phyloP scores from a whole-genome alignment of 2,888 invertebrate species.

The Drosophila anceps region DNA sequence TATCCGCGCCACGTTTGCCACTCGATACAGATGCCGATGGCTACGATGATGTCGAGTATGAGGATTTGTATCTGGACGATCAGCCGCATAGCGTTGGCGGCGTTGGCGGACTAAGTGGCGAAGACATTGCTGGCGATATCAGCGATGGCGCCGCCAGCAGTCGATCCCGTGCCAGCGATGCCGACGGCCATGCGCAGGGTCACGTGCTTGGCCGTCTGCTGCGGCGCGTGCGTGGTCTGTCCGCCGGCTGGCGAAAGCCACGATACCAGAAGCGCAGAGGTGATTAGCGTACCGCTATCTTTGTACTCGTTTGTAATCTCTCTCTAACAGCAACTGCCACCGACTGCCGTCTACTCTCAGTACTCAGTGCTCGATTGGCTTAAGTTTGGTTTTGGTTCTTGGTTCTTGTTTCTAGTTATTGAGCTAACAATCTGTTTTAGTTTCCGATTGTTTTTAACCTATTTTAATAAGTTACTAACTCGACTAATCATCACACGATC shows the following conservation, averaged over 20 bases:
- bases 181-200: conserved; percentile 51
- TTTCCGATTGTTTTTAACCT: conserved; percentile 30
- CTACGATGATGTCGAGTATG: conserved; percentile 69
- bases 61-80: conserved; percentile 74
- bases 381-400: conserved; percentile 47
- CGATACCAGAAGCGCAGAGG: conserved; percentile 85
- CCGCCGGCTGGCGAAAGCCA: conserved; percentile 85
- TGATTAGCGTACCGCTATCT: conserved; percentile 74
- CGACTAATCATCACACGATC: conserved; percentile 39
- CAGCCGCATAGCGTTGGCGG: conserved; percentile 54
- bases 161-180: conserved; percentile 72
- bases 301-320: conserved; percentile 55
- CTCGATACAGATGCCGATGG: conserved; percentile 47
- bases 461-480: conserved; percentile 60
- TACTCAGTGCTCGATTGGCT: conserved; percentile 58
- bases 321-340: conserved; percentile 68
- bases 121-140: conserved; percentile 80
- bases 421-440: conserved; percentile 63
- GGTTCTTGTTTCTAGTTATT: conserved; percentile 58
- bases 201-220: conserved; percentile 84
- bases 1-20: conserved; percentile 45
- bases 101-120: conserved; percentile 60
- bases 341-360: conserved; percentile 49
- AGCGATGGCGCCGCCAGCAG: conserved; percentile 82
- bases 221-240: conserved; percentile 84